Conservation (phyloP, 2,113 vertebrate species). For the Calidris pugnax region DNA sequence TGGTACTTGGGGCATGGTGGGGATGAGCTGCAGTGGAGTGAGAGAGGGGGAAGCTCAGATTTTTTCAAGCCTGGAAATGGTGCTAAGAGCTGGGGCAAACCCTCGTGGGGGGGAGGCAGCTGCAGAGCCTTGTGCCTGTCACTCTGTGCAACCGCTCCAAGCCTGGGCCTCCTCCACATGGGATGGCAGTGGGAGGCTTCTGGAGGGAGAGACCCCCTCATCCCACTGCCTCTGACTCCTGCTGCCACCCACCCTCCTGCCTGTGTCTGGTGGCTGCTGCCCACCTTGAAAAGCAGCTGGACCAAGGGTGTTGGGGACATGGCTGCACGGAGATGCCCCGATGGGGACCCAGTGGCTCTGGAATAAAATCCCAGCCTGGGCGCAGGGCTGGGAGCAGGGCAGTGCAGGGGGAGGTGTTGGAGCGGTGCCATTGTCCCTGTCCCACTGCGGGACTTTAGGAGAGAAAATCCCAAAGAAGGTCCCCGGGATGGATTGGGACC, state of each 20-base stretch:
- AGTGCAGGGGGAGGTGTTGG: neutral
- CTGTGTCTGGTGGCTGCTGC: neutral
- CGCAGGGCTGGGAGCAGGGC: neutral
- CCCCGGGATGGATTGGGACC: neutral
- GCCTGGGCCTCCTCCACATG: fast-evolving
- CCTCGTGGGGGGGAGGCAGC: neutral
- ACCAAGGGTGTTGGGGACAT: neutral
- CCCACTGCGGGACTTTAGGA: neutral
- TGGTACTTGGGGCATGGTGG: neutral
- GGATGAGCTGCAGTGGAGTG: neutral
- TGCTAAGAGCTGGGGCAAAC: neutral
- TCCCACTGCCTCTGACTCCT: neutral
- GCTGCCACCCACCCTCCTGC: too few species aligned
- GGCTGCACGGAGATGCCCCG: neutral
- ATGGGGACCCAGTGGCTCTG: neutral
- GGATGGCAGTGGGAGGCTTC: neutral
- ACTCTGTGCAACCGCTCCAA: neutral
- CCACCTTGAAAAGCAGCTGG: neutral
- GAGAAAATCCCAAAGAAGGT: too few species aligned
- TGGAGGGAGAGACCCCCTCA: neutral
- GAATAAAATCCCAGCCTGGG: neutral
- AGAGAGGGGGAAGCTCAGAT: neutral
- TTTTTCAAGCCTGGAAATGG: neutral
- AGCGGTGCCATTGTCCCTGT: neutral
- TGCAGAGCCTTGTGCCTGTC: neutral